Conservation (phyloP, 2,113 vertebrate genomes). For the Morone chrysops region DNA sequence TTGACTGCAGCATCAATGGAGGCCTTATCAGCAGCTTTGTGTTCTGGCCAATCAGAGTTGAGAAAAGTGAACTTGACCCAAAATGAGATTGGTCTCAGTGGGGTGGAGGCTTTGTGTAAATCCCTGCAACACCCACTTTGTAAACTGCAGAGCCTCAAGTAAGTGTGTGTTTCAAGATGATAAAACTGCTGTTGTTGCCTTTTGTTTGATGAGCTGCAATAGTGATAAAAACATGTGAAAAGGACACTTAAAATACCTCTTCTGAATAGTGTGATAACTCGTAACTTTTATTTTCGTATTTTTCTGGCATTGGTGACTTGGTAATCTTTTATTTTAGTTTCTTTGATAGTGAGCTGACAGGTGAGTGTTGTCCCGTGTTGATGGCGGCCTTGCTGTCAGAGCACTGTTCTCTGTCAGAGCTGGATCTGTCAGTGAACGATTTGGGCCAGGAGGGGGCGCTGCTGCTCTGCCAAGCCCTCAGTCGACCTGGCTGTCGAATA, state of each 20-base stretch:
- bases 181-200: neutral
- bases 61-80: constrained; percentile 57
- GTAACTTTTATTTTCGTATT: neutral
- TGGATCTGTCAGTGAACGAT: constrained; percentile 78
- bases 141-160: constrained; percentile 72
- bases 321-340: constrained; percentile 56
- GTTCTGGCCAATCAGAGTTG: constrained; percentile 63
- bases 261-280: neutral
- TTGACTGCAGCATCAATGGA: constrained; percentile 68
- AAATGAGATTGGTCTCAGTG: constrained; percentile 51
- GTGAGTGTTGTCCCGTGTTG: constrained; percentile 67
- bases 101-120: constrained; percentile 63
- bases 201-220: neutral
- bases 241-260: neutral
- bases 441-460: constrained; percentile 78
- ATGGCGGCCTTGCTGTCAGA: constrained; percentile 70
- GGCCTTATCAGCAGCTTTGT: constrained; percentile 66
- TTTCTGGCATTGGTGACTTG: neutral
- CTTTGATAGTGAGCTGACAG: constrained; percentile 57
- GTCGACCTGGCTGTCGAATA: constrained; percentile 52
- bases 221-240: neutral
- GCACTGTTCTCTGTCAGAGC: constrained; percentile 69
- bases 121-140: constrained; percentile 66
- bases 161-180: constrained; percentile 18
- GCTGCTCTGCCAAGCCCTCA: constrained; percentile 74